Conservation (phyloP, 1,140 invertebrate genomes). For the Delia radicum region DNA sequence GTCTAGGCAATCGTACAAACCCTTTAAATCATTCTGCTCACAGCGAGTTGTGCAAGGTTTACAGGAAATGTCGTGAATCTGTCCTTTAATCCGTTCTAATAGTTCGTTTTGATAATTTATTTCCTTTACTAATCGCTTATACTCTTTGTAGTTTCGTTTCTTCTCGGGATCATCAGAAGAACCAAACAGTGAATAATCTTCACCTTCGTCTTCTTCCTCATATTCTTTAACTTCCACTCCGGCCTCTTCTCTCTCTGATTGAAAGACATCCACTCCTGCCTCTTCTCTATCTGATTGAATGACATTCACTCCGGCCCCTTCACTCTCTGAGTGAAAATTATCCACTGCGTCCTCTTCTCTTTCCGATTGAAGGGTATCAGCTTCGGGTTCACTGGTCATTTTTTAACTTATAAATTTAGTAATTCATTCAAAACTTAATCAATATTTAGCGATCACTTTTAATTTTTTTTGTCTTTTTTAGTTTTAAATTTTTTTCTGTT, state of each 20-base stretch:
- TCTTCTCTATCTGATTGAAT: constrained; percentile 16
- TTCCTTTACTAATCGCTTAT: constrained; percentile 47
- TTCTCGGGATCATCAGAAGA: constrained; percentile 48
- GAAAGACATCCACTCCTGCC: neutral
- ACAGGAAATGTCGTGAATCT: constrained; percentile 43
- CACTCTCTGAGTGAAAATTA: constrained; percentile 10
- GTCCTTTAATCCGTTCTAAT: constrained; percentile 43
- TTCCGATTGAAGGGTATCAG: constrained; percentile 27
- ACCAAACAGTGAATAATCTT: constrained; percentile 44
- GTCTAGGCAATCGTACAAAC: constrained; percentile 47
- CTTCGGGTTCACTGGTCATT: constrained; percentile 27
- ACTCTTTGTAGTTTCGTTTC: constrained; percentile 48
- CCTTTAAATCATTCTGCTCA: constrained; percentile 44
- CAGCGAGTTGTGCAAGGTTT: constrained; percentile 39
- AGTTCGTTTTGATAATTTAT: constrained; percentile 50
- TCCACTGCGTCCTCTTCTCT: constrained; percentile 28
- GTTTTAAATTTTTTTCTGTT: neutral
- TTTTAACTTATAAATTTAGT: constrained; percentile 6
- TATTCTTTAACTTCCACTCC: neutral
- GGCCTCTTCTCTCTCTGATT: neutral
- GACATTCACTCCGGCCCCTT: neutral
- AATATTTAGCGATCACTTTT: constrained; percentile 11
- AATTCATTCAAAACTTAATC: constrained; percentile 23
- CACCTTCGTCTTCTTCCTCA: constrained; percentile 27
- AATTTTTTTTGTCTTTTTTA: constrained; percentile 17